These are phyloP conservation scores for Aplochiton taeniatus DNA, from an alignment of 2,797 vertebrate genomes.

Conservation along the genomic window DNA sequence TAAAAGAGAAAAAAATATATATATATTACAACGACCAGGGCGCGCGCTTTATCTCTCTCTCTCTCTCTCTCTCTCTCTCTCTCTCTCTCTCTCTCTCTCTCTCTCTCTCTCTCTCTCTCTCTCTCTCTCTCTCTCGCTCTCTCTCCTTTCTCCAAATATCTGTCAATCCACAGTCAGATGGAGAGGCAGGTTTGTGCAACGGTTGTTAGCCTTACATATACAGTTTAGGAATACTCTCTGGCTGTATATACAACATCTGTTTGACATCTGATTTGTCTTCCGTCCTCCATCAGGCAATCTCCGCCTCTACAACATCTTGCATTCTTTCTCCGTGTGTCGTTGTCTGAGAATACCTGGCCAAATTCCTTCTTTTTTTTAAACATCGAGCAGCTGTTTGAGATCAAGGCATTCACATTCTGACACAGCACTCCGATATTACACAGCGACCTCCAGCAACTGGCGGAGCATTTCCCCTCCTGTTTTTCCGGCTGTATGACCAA, in stretches of 20 bases:
- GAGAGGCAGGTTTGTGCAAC: constrained; percentile 16
- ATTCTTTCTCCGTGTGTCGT: neutral
- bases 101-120: neutral
- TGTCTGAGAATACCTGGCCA: constrained; percentile 43
- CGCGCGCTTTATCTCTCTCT: constrained; percentile 24
- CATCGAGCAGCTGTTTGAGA: constrained; percentile 43
- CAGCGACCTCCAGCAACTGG: constrained; percentile 32
- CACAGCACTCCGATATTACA: constrained; percentile 52
- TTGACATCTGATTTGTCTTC: too few relatives aligned
- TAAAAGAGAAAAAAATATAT: constrained; percentile 16
- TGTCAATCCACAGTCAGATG: constrained; percentile 1
- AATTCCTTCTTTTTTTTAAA: constrained; percentile 26
- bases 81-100: neutral
- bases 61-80: neutral
- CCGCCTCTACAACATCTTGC: neutral
- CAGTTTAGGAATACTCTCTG: too few relatives aligned
- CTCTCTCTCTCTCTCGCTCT: neutral
- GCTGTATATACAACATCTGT: too few relatives aligned
- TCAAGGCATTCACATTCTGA: constrained; percentile 57
- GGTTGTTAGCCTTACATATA: constrained; percentile 1
- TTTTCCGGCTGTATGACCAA: constrained; percentile 32
- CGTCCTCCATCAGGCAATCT: too few relatives aligned
- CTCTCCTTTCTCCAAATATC: neutral
- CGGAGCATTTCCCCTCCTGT: constrained; percentile 33
- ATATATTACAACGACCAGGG: constrained; percentile 53